Conservation (phyloP, 2,113 vertebrate species). For the Lates calcarifer region DNA sequence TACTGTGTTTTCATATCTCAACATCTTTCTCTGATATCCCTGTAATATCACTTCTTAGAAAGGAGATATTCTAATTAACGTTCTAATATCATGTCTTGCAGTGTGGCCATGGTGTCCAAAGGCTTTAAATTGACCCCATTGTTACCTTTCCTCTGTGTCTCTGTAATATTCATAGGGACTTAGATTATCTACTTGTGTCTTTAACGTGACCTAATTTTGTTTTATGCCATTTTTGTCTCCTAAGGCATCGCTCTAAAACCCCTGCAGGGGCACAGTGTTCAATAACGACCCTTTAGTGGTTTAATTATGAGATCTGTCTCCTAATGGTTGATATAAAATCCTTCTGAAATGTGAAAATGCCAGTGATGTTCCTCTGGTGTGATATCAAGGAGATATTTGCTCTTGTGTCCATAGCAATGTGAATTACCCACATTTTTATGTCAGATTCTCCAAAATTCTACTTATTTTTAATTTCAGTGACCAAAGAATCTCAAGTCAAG, state of each 20-base stretch:
- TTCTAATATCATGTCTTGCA: not conserved
- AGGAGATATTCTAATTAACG: not conserved
- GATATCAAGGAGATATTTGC: not conserved
- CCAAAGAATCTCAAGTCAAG: not conserved
- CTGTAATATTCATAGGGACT: not conserved
- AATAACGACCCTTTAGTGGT: not conserved
- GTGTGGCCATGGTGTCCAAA: not conserved
- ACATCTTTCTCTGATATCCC: not conserved
- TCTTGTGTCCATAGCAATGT: not conserved
- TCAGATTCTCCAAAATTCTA: not conserved
- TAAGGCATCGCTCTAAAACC: not conserved
- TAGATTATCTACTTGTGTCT: slow-evolving; percentile 24
- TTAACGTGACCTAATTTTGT: slow-evolving; percentile 64
- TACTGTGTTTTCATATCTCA: not conserved
- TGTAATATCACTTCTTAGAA: not conserved
- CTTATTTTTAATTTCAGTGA: not conserved
- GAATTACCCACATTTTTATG: not conserved
- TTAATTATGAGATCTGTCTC: not conserved
- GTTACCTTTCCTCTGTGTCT: slow-evolving; percentile 25
- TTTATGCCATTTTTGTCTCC: slow-evolving; percentile 21
- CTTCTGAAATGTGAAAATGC: too few relatives aligned
- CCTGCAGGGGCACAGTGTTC: not conserved
- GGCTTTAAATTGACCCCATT: slow-evolving; percentile 41
- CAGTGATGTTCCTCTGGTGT: not conserved
- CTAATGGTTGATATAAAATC: not conserved